Base-by-base conservation (phyloP, 2,888 invertebrate species). In the Parapristionchus giblindavisi region DNA sequence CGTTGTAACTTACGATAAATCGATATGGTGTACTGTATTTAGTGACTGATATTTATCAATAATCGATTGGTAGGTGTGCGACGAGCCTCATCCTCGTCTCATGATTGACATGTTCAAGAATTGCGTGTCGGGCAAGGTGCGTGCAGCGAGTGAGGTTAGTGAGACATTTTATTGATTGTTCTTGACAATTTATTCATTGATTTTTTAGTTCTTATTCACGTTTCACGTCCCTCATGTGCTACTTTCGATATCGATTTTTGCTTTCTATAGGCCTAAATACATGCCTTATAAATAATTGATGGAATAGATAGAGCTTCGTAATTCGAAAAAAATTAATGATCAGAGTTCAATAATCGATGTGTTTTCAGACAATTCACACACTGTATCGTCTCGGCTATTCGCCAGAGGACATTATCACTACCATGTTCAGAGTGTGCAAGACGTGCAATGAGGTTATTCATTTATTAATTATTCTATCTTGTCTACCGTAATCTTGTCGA, bases 21-120 rank as follows among this genome's bases (percentile, higher is more conserved):
- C n/a, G n/a, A n/a, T n/a, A n/a, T n/a, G n/a, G n/a, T n/a, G n/a
- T n/a, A n/a, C n/a, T n/a, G n/a, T n/a, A n/a, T n/a, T n/a, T n/a
- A n/a, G n/a, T n/a, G n/a, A n/a, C n/a, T n/a, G n/a, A n/a, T n/a
- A n/a, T n/a, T n/a, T n/a, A n/a, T n/a, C n/a, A n/a, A n/a, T n/a
- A n/a, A n/a, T n/a, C n/a, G n/a, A n/a, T n/a, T n/a, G n/a, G n/a
- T n/a, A 91, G 91, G 96, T 98, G 14, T 99, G 99, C 89, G 99
- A 99, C 89, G 98, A 99, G 89, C 99, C 99, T 0, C 98, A 98
- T 90, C 99, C 99, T 0, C 91, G 96, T 88, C 90, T 96, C 2
- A 93, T 99, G 66, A 93, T 94, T 89, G 92, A 93, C 85, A 96
- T 98, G 96, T 90, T 99, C 65, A 92, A 93, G 79, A 91, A 92